Percentiles rank a stretch among this genome's conserved stretches.
Evolutionary conservation across 2,888 invertebrate genomes (phyloP).

Genomic region (Clitarchus hookeri): DNA sequence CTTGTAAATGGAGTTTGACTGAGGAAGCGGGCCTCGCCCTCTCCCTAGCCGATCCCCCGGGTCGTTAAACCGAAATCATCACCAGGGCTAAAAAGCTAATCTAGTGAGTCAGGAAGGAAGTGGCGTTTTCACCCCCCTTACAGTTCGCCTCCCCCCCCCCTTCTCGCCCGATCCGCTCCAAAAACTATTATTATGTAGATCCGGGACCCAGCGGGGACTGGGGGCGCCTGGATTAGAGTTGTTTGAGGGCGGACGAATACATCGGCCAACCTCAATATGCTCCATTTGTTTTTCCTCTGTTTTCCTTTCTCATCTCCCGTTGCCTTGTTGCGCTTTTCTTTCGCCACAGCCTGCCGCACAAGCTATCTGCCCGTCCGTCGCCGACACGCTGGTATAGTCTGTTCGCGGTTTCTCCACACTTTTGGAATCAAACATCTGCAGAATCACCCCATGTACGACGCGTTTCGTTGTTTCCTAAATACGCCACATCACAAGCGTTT

Average conservation of each 20-base stretch:
- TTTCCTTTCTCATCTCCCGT: background rate
- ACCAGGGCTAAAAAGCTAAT: conserved; percentile 29
- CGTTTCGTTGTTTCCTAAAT: too few species aligned
- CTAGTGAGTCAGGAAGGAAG: conserved; percentile 33
- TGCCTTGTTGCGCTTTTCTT: background rate
- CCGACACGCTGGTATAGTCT: too few species aligned
- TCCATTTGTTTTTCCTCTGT: conserved; percentile 37
- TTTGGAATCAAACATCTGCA: too few species aligned
- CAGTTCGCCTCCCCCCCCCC: background rate
- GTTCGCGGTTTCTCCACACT: too few species aligned
- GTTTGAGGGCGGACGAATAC: conserved; percentile 34
- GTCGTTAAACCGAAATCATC: conserved; percentile 35
- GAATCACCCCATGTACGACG: too few species aligned
- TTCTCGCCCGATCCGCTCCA: background rate
- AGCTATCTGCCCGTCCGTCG: too few species aligned
- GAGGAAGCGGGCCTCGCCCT: background rate
- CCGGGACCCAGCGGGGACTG: conserved; percentile 15
- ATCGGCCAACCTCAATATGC: conserved; percentile 40
- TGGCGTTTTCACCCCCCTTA: background rate
- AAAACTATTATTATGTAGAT: conserved; percentile 38
- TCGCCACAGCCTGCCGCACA: too few species aligned
- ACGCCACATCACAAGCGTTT: too few species aligned
- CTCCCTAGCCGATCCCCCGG: background rate
- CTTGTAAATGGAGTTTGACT: conserved; percentile 27
- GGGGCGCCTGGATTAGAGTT: conserved; percentile 24